Conservation (phyloP, 2,113 vertebrate species). For the Planiliza haematocheilus region DNA sequence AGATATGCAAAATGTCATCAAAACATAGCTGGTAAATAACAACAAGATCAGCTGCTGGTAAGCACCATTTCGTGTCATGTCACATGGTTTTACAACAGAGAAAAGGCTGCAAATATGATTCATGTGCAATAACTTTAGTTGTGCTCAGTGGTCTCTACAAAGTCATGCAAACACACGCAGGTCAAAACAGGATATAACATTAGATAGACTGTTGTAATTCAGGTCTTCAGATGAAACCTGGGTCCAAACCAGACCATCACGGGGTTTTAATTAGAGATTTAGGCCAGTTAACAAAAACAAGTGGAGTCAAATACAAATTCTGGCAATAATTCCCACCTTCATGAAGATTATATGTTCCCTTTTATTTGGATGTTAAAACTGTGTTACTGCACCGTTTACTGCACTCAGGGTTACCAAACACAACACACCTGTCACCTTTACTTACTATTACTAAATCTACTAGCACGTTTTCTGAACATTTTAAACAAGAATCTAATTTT, state of each 20-base stretch:
- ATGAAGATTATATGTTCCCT: not conserved
- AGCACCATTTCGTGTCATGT: not conserved
- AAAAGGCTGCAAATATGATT: not conserved
- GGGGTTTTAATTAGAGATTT: not conserved
- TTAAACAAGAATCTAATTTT: not conserved
- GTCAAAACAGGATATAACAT: not conserved
- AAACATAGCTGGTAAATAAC: too few relatives aligned
- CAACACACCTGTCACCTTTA: too few relatives aligned
- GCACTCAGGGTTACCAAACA: too few relatives aligned
- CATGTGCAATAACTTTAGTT: too few relatives aligned
- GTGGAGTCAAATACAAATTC: not conserved
- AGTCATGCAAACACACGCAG: not conserved
- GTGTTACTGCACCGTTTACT: too few relatives aligned
- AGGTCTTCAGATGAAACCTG: not conserved
- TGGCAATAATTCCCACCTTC: not conserved
- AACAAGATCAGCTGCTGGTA: constrained; percentile 37
- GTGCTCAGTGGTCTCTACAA: not conserved
- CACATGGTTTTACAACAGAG: too few relatives aligned
- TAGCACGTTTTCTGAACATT: not conserved
- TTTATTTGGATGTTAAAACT: too few relatives aligned
- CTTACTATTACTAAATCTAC: too few relatives aligned
- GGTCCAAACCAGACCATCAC: not conserved
- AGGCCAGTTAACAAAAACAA: not conserved
- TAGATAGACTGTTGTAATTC: not conserved
- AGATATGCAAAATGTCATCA: not conserved